phyloP scores from a whole-genome alignment of 2,113 vertebrate species.

The Gymnorhina tibicen region DNA sequence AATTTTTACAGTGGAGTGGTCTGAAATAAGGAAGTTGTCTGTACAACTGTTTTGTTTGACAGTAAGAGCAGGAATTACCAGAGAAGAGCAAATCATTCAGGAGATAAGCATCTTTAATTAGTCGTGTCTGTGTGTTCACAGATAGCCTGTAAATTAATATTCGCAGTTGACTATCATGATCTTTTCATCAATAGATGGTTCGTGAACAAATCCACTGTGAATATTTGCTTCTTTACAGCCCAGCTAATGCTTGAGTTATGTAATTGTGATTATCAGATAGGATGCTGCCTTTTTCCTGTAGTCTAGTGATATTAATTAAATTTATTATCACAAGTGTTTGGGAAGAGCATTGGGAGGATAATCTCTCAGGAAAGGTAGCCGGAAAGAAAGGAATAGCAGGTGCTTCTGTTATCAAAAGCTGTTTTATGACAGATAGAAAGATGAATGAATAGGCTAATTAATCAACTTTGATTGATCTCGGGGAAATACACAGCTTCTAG shows the following conservation, averaged over 20 bases:
- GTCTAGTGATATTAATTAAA: background rate
- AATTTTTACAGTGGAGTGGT: background rate
- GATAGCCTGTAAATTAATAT: background rate
- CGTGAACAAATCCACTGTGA: background rate
- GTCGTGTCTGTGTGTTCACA: background rate
- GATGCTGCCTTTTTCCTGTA: background rate
- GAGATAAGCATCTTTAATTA: constrained; percentile 34
- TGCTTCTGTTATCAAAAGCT: background rate
- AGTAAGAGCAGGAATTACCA: background rate
- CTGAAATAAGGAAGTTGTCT: background rate
- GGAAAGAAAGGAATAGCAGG: background rate
- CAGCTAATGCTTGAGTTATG: background rate
- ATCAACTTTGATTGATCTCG: accelerated
- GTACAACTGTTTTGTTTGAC: background rate
- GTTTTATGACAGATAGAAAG: background rate
- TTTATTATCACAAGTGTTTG: background rate
- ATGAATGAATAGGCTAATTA: background rate
- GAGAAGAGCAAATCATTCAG: background rate
- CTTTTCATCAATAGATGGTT: background rate
- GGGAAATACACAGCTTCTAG: background rate
- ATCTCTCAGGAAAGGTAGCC: background rate
- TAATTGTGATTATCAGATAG: background rate
- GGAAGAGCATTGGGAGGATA: background rate
- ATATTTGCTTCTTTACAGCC: background rate
- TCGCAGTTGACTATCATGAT: background rate